Evolutionary conservation across 2,113 vertebrate species (phyloP), one percentile per base, ranked within the genome.

Genomic region (Megalops atlanticus): DNA sequence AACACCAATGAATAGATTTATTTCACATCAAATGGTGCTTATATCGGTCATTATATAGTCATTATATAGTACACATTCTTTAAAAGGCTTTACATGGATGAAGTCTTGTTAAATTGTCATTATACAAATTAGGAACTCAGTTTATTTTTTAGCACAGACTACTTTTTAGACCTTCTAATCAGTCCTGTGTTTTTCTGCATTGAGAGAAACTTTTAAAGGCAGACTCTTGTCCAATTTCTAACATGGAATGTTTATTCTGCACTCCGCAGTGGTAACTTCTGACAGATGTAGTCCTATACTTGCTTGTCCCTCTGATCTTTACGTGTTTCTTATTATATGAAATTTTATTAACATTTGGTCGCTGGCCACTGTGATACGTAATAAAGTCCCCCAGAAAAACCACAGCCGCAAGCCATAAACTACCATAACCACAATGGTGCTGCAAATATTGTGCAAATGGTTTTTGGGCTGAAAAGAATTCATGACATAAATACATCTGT

Each of bases 361-460:
- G n/a, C 31, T 64, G 58, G 24, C 58, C 14, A 64, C 31, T 8
- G 27, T 64, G 58, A 64, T 64, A 64, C 24, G n/a, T 31, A 64
- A 31, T 31, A 64, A 45, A 64, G 58, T 64, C 58, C 58, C 58
- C 58, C 58, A 64, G 58, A 64, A 64, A 64, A 64, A 11, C 58
- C 58, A 64, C 58, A 31, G n/a, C n/a, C 58, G 8, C 58, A 64
- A 27, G 58, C 58, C n/a, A 1, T 64, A 27, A 64, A 64, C 58
- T 31, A 64, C 58, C 27, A 64, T 64, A 64, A 64, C 58, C 58
- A 64, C 58, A 11, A 64, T 64, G 58, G 58, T 64, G 24, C 58
- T 64, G 24, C n/a, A 64, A 64, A 64, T 64, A 64, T 64, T 64
- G 58, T 11, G 58, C 58, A 64, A 64, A 64, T 64, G 58, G n/a